These are phyloP conservation scores for Catalaphyllia jardinei DNA, from an alignment of 64 coral and sea anemone species.

Conservation along the genomic window DNA sequence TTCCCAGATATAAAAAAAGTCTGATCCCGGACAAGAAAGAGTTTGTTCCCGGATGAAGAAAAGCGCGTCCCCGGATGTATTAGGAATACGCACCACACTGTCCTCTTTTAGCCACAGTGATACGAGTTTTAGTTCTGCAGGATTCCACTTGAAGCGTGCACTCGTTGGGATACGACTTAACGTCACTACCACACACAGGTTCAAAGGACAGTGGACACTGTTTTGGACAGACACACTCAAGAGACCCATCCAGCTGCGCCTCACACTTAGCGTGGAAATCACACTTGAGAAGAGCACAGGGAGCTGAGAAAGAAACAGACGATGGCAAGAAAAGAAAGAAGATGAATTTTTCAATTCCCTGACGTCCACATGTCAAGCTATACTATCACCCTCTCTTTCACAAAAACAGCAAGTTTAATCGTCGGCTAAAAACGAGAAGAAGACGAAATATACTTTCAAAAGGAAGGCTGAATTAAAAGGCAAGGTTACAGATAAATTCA, in stretches of 20 bases:
- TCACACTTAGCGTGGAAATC: conserved; percentile 79
- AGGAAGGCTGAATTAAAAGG: too few relatives aligned
- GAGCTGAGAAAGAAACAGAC: conserved; percentile 46
- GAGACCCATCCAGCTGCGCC: conserved; percentile 63
- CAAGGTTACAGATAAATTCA: too few relatives aligned
- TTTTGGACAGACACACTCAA: conserved; percentile 82
- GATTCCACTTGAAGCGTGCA: conserved; percentile 82
- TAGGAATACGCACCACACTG: conserved; percentile 57
- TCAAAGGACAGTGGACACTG: conserved; percentile 79
- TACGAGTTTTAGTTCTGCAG: conserved; percentile 62
- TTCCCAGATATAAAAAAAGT: too few relatives aligned
- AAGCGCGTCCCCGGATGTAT: not conserved
- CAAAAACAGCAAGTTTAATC: too few relatives aligned
- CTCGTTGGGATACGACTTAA: conserved; percentile 77
- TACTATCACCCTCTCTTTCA: too few relatives aligned
- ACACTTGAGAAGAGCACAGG: conserved; percentile 87
- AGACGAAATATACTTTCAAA: too few relatives aligned
- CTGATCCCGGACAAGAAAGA: too few relatives aligned
- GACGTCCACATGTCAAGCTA: too few relatives aligned
- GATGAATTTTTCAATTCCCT: too few relatives aligned
- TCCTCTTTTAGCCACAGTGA: conserved; percentile 58
- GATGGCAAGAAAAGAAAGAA: not conserved
- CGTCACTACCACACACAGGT: conserved; percentile 84
- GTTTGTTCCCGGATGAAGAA: not conserved
- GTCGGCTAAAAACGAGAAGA: too few relatives aligned